Evolutionary conservation across 2,888 invertebrate species (phyloP).

Genomic region (Alentia gelatinosa): DNA sequence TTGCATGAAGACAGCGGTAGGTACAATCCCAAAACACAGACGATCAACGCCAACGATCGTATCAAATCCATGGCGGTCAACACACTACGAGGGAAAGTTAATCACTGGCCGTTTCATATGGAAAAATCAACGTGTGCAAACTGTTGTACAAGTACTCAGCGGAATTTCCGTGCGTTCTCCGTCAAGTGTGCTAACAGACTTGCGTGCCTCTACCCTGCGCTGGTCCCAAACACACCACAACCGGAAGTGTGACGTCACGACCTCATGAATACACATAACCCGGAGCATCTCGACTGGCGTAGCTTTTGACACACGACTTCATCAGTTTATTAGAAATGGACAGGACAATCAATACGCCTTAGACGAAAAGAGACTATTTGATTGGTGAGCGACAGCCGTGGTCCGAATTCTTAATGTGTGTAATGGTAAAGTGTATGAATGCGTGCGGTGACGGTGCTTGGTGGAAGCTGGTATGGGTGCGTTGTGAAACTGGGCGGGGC

Average conservation of each 20-base stretch:
- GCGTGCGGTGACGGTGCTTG: neutral
- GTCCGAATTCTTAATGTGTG: neutral
- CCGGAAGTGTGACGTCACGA: neutral
- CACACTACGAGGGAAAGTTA: neutral
- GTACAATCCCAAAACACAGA: neutral
- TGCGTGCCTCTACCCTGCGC: too few species aligned
- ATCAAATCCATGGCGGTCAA: neutral
- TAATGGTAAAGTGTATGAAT: neutral
- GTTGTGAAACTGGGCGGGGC: slow-evolving; percentile 1
- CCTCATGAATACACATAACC: neutral
- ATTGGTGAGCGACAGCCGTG: neutral
- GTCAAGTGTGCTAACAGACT: neutral
- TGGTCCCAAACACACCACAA: neutral
- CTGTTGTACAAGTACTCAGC: neutral
- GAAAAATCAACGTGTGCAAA: neutral
- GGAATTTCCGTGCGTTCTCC: neutral
- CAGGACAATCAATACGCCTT: neutral
- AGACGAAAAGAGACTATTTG: neutral
- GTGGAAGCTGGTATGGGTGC: neutral
- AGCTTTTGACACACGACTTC: neutral
- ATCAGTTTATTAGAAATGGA: neutral
- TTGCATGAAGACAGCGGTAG: neutral
- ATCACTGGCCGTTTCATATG: neutral
- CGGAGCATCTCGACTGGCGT: neutral
- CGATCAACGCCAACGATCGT: neutral